A percentile compares a stretch with the other conserved stretches of the same genome.
phyloP scores from a whole-genome alignment of 2,888 invertebrate genomes.

The Orthonevra nobilis region DNA sequence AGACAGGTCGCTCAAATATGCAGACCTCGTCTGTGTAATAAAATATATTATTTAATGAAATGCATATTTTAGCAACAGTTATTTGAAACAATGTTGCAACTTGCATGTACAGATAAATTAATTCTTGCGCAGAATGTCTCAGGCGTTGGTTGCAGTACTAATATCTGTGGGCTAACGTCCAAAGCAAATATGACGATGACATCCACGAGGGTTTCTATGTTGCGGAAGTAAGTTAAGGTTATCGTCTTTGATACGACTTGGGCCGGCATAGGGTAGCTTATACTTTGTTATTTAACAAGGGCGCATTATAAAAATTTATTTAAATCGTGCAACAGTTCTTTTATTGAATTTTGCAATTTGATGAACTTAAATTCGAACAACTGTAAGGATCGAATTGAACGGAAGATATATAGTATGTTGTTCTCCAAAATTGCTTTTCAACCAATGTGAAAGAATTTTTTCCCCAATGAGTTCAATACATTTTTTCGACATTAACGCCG shows the following conservation, averaged over 20 bases:
- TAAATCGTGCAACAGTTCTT: too few relatives aligned
- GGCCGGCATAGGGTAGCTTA: constrained; percentile 1
- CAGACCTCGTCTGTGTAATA: constrained; percentile 71
- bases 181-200: constrained; percentile 31
- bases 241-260: constrained; percentile 22
- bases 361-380: too few relatives aligned
- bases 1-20: constrained; percentile 48
- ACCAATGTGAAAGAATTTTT: too few relatives aligned
- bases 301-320: too few relatives aligned
- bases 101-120: constrained; percentile 1
- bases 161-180: not conserved
- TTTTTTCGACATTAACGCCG: too few relatives aligned
- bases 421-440: too few relatives aligned
- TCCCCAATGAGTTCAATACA: too few relatives aligned
- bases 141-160: constrained; percentile 10
- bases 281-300: not conserved
- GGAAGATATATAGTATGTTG: too few relatives aligned
- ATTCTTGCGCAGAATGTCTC: constrained; percentile 1
- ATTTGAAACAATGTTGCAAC: constrained; percentile 54
- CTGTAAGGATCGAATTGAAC: too few relatives aligned
- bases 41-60: constrained; percentile 72
- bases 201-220: constrained; percentile 38
- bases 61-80: constrained; percentile 67
- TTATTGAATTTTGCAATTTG: too few relatives aligned
- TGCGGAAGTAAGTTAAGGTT: constrained; percentile 50